Conservation (phyloP, 1,140 invertebrate genomes). For the Drosophila aff. region DNA sequence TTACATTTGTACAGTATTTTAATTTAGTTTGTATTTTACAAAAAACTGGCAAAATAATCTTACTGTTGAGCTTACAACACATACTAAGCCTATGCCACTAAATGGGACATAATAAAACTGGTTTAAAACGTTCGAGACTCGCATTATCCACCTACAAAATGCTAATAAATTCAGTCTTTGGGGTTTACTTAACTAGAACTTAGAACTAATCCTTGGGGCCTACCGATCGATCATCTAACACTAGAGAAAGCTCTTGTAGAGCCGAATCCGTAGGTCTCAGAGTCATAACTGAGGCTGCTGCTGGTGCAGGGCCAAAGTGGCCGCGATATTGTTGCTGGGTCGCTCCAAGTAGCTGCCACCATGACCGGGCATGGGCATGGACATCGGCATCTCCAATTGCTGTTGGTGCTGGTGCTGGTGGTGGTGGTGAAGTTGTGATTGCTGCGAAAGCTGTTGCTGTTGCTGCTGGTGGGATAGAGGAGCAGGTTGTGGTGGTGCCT, state of each 20-base stretch:
- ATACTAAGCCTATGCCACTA: constrained; percentile 5
- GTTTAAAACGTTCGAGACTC: constrained; percentile 39
- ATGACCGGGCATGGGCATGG: constrained; percentile 54
- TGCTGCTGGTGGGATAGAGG: constrained; percentile 24
- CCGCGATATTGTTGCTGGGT: constrained; percentile 65
- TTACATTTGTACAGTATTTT: constrained; percentile 66
- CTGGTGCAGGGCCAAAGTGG: constrained; percentile 71
- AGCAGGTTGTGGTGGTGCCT: constrained; percentile 35
- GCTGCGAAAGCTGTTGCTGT: constrained; percentile 35
- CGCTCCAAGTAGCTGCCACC: constrained; percentile 56
- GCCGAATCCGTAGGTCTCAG: constrained; percentile 82
- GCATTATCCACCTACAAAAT: constrained; percentile 48
- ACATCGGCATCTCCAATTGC: constrained; percentile 66
- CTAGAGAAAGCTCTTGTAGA: constrained; percentile 85
- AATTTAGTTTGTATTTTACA: constrained; percentile 8
- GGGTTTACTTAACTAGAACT: constrained; percentile 64
- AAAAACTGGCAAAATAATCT: too few relatives aligned
- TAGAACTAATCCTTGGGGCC: constrained; percentile 26
- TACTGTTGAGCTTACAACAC: constrained; percentile 14
- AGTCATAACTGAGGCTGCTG: constrained; percentile 84
- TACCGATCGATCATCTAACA: constrained; percentile 22
- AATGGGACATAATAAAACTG: constrained; percentile 26
- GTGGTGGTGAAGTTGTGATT: constrained; percentile 33
- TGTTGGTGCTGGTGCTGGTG: constrained; percentile 44
- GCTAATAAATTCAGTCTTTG: constrained; percentile 79